Conservation (phyloP, 2,113 vertebrate species). For the Lycaon pictus region DNA sequence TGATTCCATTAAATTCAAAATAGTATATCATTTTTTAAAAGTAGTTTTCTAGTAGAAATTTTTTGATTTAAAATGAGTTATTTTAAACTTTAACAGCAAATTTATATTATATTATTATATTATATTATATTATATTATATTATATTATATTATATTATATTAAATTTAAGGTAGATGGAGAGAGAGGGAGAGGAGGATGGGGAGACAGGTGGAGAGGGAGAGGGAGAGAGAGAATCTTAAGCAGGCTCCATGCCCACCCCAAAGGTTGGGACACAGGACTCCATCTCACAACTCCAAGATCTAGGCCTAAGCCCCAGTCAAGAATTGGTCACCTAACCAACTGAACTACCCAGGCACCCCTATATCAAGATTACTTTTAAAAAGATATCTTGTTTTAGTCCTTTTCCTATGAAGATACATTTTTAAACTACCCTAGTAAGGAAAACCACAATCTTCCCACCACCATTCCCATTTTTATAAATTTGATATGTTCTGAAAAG, state of each 20-base stretch:
- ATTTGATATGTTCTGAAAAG: slow-evolving; percentile 38
- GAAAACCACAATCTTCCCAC: slow-evolving; percentile 46
- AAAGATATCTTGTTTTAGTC: neutral
- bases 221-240: neutral
- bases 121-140: neutral
- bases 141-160: neutral
- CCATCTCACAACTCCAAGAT: neutral
- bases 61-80: slow-evolving; percentile 16
- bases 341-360: neutral
- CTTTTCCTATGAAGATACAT: slow-evolving; percentile 41
- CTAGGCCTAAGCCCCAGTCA: neutral
- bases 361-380: slow-evolving; percentile 43
- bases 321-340: neutral
- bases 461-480: slow-evolving; percentile 39
- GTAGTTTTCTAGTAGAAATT: neutral
- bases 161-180: no score
- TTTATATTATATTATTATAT: neutral
- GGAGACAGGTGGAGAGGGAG: neutral
- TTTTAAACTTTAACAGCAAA: slow-evolving; percentile 45
- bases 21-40: neutral
- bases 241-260: neutral
- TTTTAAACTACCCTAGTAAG: slow-evolving; percentile 53
- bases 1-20: neutral
- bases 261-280: neutral
- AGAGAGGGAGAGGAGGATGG: neutral